Evolutionary conservation across 2,888 invertebrate genomes (phyloP).

Genomic region (Anorthoa munda): DNA sequence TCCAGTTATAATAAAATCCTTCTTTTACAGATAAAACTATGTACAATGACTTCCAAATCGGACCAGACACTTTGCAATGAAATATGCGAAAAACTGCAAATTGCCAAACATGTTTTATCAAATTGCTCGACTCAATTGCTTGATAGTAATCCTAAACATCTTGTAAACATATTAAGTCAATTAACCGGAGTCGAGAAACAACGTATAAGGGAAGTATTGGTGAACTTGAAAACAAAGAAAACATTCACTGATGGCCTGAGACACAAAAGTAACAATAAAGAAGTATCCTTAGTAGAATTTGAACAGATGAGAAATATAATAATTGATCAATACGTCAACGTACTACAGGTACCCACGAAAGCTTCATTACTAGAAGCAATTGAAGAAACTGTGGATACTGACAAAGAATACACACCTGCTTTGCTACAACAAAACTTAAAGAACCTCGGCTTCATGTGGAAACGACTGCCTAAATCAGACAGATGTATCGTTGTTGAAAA

Average conservation of each 20-base stretch:
- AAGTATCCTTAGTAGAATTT: background rate
- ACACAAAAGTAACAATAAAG: background rate
- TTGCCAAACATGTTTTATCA: constrained; percentile 20
- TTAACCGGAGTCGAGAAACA: constrained; percentile 32
- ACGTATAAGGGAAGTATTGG: background rate
- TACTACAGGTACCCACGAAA: constrained; percentile 37
- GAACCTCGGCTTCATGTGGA: constrained; percentile 61
- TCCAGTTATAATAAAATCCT: background rate
- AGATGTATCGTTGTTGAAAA: constrained; percentile 64
- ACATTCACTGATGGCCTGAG: constrained; percentile 29
- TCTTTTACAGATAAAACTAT: constrained; percentile 28
- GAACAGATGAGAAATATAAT: constrained; percentile 26
- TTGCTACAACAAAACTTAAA: constrained; percentile 29
- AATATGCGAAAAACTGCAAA: constrained; percentile 34
- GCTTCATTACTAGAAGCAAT: constrained; percentile 4
- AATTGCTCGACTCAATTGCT: too few relatives aligned
- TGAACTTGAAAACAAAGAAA: background rate
- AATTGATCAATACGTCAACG: constrained; percentile 29
- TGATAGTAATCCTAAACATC: background rate
- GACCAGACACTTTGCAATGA: background rate
- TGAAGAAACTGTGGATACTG: too few relatives aligned
- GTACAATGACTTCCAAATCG: constrained; percentile 26
- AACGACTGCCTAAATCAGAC: constrained; percentile 52
- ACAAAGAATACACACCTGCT: background rate
- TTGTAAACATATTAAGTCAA: background rate